Evolutionary conservation across 2,888 invertebrate genomes (phyloP).

Genomic region (Drosophila falleni): DNA sequence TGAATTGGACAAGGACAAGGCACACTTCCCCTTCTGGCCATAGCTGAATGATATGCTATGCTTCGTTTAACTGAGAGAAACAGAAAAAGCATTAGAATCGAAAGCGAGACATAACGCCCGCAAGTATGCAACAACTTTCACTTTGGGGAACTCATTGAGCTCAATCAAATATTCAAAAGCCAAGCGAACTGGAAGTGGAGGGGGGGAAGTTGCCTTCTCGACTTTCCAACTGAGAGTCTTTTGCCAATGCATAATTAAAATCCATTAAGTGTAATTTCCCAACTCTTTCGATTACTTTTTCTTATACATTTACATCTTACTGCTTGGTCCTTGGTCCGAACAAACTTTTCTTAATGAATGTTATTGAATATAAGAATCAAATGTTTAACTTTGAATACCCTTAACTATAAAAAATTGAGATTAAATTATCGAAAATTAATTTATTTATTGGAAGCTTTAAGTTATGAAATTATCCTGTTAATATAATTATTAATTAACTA

Average conservation of each 20-base stretch:
- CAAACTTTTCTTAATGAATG: slow-evolving; percentile 68
- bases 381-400: slow-evolving; percentile 17
- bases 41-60: slow-evolving; percentile 44
- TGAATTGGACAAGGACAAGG: slow-evolving; percentile 65
- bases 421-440: no score
- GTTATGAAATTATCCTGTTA: no score
- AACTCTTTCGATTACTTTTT: slow-evolving; percentile 62
- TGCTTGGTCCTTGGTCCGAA: slow-evolving; percentile 9
- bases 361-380: slow-evolving; percentile 47
- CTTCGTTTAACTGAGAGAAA: slow-evolving; percentile 69
- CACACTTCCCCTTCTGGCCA: slow-evolving; percentile 10
- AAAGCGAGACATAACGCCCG: slow-evolving; percentile 37
- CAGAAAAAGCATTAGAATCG: slow-evolving; percentile 11
- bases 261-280: slow-evolving; percentile 77
- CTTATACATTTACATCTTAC: slow-evolving; percentile 10
- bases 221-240: slow-evolving; percentile 54
- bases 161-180: slow-evolving; percentile 70
- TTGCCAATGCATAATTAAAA: slow-evolving; percentile 76
- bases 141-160: slow-evolving; percentile 55
- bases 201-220: slow-evolving; percentile 39
- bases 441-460: no score
- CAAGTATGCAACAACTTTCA: slow-evolving; percentile 74
- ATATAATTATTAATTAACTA: no score
- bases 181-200: slow-evolving; percentile 5
- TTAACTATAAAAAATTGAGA: no score